Conservation (phyloP, 1,140 invertebrate species). For the Drusus annulatus region DNA sequence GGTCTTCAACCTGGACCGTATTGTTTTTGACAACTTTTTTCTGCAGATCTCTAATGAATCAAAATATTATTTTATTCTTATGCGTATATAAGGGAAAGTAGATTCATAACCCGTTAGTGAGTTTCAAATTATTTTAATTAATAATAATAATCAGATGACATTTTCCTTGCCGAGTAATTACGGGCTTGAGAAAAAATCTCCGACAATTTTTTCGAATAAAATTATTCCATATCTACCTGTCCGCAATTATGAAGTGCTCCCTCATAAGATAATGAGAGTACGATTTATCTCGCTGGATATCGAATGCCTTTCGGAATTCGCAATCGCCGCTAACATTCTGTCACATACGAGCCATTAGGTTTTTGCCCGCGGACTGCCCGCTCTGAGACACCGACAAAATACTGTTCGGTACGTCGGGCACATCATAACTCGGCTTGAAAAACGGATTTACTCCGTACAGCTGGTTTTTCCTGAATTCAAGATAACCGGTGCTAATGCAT, state of each 20-base stretch:
- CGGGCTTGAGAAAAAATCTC: too few species aligned
- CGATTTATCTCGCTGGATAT: slow-evolving; percentile 16
- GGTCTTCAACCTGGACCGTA: too few species aligned
- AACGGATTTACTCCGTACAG: background rate
- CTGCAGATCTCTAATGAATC: too few species aligned
- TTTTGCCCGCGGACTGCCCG: slow-evolving; percentile 16
- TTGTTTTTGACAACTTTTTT: too few species aligned
- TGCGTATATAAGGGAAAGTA: too few species aligned
- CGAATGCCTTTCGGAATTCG: slow-evolving; percentile 18
- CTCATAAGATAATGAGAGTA: slow-evolving; percentile 10
- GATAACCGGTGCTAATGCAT: too few species aligned
- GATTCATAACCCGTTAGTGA: too few species aligned
- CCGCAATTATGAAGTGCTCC: background rate
- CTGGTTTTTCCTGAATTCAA: slow-evolving; percentile 2
- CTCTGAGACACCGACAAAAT: slow-evolving; percentile 32
- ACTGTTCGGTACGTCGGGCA: background rate
- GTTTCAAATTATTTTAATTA: too few species aligned
- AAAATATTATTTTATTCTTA: too few species aligned
- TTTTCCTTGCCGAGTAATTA: too few species aligned
- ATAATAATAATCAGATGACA: too few species aligned
- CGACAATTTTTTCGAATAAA: background rate
- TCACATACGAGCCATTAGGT: slow-evolving; percentile 46
- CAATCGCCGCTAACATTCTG: slow-evolving; percentile 34
- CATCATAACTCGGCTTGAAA: slow-evolving; percentile 6
- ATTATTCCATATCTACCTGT: slow-evolving; percentile 18